Conservation (phyloP, 2,888 invertebrate genomes). For the Eristalis tenax region DNA sequence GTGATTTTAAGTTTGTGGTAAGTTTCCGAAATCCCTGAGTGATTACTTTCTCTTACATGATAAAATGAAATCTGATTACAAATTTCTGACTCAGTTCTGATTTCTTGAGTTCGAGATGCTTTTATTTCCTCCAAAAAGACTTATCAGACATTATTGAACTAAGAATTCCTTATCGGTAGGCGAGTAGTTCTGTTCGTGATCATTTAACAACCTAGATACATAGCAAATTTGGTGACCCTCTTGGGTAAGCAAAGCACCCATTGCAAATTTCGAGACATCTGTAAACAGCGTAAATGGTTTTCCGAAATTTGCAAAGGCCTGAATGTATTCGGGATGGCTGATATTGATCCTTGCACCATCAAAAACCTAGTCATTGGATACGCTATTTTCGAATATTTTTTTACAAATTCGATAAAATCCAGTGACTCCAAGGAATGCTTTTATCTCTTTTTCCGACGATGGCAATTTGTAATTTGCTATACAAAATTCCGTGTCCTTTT, state of each 20-base stretch:
- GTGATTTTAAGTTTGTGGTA: constrained; percentile 3
- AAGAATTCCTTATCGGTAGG: too few relatives aligned
- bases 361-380: background rate
- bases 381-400: background rate
- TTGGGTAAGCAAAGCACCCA: background rate
- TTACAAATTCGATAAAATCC: constrained; percentile 9
- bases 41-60: constrained; percentile 1
- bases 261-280: background rate
- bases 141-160: too few relatives aligned
- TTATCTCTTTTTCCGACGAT: constrained; percentile 9
- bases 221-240: too few relatives aligned
- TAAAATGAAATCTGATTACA: background rate
- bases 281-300: background rate
- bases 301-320: background rate
- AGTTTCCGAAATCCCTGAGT: constrained; percentile 12
- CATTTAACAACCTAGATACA: too few relatives aligned
- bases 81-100: background rate
- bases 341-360: constrained; percentile 2
- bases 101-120: too few relatives aligned
- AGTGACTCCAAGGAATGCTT: background rate
- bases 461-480: constrained; percentile 4
- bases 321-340: background rate
- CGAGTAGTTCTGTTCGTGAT: too few relatives aligned
- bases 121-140: too few relatives aligned
- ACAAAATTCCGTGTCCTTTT: constrained; percentile 2